Conservation (phyloP, 1,140 invertebrate genomes). For the Drosophila grimshawi region DNA sequence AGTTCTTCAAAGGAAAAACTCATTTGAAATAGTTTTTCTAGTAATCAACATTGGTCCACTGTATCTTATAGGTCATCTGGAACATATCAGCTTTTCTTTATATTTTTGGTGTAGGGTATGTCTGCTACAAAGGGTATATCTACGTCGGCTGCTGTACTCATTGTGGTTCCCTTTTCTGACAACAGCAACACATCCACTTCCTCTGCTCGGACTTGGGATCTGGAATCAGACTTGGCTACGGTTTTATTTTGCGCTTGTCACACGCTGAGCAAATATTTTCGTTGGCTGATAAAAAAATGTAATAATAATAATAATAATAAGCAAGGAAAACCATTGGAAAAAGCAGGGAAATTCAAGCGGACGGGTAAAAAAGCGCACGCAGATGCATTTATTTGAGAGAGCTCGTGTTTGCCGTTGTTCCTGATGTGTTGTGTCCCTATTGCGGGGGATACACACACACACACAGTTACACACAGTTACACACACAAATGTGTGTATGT, state of each 20-base stretch:
- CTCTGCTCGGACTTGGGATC: constrained; percentile 18
- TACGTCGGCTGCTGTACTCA: too few relatives aligned
- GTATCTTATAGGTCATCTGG: too few relatives aligned
- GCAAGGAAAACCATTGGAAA: constrained; percentile 4
- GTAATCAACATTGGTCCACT: too few relatives aligned
- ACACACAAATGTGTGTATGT: not conserved
- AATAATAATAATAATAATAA: not conserved
- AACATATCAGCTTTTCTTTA: too few relatives aligned
- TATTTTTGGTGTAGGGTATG: too few relatives aligned
- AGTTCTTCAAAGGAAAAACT: too few relatives aligned
- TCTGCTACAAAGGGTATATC: not conserved
- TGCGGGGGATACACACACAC: constrained; percentile 22
- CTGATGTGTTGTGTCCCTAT: constrained; percentile 30
- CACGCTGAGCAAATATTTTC: constrained; percentile 69
- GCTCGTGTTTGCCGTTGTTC: constrained; percentile 45
- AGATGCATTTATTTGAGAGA: constrained; percentile 65
- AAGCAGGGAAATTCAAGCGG: not conserved
- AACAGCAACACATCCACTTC: constrained; percentile 27
- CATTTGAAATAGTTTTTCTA: too few relatives aligned
- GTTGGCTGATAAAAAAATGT: constrained; percentile 56
- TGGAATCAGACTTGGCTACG: constrained; percentile 4
- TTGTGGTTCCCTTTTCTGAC: not conserved
- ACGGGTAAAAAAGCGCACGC: constrained; percentile 64
- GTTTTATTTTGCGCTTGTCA: constrained; percentile 25
- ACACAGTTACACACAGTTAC: not conserved